These are phyloP conservation scores for Hylaeus anthracinus DNA, from an alignment of 1,140 invertebrate genomes.

Conservation along the genomic window DNA sequence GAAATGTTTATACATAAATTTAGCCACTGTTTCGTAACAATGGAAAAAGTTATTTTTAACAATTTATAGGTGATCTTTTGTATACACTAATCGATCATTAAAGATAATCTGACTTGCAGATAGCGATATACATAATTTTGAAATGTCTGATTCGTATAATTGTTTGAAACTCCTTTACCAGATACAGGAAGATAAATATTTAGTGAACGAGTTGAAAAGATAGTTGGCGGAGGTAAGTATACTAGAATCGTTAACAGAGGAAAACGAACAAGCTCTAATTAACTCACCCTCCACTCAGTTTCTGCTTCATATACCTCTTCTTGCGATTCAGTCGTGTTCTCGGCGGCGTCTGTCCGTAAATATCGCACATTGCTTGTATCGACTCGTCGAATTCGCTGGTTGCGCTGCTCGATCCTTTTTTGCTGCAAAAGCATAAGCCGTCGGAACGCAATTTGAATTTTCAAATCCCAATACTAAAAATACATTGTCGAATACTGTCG, in stretches of 20 bases:
- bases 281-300: constrained; percentile 55
- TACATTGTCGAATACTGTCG: not conserved
- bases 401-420: constrained; percentile 37
- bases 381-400: constrained; percentile 65
- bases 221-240: not conserved
- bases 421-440: constrained; percentile 41
- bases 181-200: not conserved
- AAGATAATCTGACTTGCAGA: not conserved
- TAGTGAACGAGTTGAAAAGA: not conserved
- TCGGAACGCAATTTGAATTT: not conserved
- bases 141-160: not conserved
- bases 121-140: not conserved
- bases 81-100: too few species aligned
- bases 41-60: too few species aligned
- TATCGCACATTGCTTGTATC: constrained; percentile 69
- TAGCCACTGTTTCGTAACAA: too few species aligned
- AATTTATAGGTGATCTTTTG: too few species aligned
- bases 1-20: too few species aligned
- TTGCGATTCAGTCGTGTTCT: constrained; percentile 68
- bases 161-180: too few species aligned
- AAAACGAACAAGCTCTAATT: constrained; percentile 1
- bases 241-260: not conserved
- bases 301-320: constrained; percentile 67
- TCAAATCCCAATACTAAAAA: constrained; percentile 4
- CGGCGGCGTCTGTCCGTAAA: constrained; percentile 72